phyloP scores from a whole-genome alignment of 2,113 vertebrate genomes.

The Gasterosteus nipponicus region DNA sequence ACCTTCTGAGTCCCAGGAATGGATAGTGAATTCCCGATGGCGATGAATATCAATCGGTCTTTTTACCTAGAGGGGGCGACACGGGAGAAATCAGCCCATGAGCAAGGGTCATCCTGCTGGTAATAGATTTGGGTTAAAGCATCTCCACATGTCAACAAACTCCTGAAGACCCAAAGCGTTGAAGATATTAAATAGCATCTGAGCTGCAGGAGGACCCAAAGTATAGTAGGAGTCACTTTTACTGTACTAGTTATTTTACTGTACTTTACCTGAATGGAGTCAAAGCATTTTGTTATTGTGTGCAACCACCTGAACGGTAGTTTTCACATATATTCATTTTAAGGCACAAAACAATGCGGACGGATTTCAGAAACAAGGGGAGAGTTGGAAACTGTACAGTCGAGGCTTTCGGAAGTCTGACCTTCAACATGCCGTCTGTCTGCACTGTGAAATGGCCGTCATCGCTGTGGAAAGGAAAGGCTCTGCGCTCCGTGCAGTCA shows the following conservation, averaged over 20 bases:
- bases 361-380: neutral
- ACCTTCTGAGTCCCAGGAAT: conserved; percentile 62
- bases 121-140: neutral
- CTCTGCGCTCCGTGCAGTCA: conserved; percentile 59
- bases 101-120: neutral
- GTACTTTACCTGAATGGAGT: neutral
- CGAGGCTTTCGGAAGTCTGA: conserved; percentile 21
- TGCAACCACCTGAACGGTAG: neutral
- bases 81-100: neutral
- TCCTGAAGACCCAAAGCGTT: neutral
- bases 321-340: neutral
- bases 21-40: conserved; percentile 55
- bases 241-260: neutral
- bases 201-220: neutral
- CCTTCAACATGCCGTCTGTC: conserved; percentile 59
- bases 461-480: conserved; percentile 32
- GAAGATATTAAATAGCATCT: neutral
- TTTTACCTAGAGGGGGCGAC: conserved; percentile 55
- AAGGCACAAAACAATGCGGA: neutral
- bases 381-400: neutral
- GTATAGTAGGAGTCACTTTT: neutral
- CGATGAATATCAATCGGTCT: conserved; percentile 57
- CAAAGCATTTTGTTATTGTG: neutral
- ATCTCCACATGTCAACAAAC: neutral
- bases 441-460: conserved; percentile 66